Evolutionary conservation across 2,797 vertebrate species (phyloP), one percentile per base, ranked within the genome.

Genomic region (Parambassis ranga): DNA sequence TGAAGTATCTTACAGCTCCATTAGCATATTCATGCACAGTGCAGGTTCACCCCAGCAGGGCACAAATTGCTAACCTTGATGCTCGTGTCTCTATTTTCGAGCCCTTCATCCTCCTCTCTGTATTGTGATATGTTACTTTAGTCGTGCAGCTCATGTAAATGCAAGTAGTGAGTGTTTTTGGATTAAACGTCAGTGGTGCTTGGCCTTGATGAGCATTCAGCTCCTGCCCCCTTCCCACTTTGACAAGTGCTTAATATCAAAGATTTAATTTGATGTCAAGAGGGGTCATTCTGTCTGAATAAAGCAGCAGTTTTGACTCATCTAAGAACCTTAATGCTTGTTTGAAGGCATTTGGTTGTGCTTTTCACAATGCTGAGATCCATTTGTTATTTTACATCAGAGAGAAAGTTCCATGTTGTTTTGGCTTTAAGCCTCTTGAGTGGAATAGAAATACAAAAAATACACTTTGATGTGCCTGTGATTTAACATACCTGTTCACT

Each of bases 11-110:
- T 38, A 19, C 33, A 41, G 20, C 15, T 1, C 0, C 6, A 46
- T 63, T 50, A 42, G 20, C 43, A 57, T 56, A 60, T 37, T 66
- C 35, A 36, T 41, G 18, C 32, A 9, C 24, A n/a, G 6, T 65
- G 18, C 36, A 32, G 39, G 44, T 69, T 24, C 14, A 32, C 30
- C 22, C n/a, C 46, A 23, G 44, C 47, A 44, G 59, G 46, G 50
- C 35, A 22, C 14, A 22, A 24, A 44, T 28, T 36, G 44, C 39
- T 24, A 30, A 65, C 50, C 15, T 31, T 56, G 47, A 39, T 48
- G 10, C 24, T 22, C 35, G 15, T 50, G 23, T 47, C 58, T 48
- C 10, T 22, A 16, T 39, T 49, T 32, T 46, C 33, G 23, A 10
- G 2, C 11, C n/a, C 24, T 22, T 27, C 15, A 43, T 31, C 18